These are phyloP conservation scores for Sciurus carolinensis DNA, from an alignment of 2,797 vertebrate genomes.

Conservation along the genomic window DNA sequence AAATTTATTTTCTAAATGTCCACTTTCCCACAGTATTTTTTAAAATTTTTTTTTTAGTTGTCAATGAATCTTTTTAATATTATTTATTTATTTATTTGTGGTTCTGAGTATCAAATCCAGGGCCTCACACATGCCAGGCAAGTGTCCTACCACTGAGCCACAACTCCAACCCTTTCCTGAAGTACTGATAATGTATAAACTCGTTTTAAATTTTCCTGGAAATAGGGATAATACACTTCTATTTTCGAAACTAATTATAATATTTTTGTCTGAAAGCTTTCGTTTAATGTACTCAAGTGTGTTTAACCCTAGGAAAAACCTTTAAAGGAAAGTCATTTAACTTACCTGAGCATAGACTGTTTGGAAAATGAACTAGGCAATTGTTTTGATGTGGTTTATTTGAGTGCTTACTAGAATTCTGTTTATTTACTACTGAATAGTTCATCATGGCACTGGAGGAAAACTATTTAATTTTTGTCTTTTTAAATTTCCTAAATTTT, in stretches of 20 bases:
- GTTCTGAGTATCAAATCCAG: too few species aligned
- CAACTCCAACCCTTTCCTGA: background rate
- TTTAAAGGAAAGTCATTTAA: background rate
- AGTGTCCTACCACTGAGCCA: too few species aligned
- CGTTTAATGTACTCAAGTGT: background rate
- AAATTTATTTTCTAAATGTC: background rate
- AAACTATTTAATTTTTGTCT: slow-evolving; percentile 22
- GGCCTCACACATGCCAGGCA: too few species aligned
- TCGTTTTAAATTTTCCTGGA: background rate
- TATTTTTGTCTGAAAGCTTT: slow-evolving; percentile 12
- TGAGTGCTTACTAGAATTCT: background rate
- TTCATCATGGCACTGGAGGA: background rate
- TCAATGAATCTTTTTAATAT: too few species aligned
- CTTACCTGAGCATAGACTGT: background rate
- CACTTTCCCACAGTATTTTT: too few species aligned
- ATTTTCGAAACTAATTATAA: slow-evolving; percentile 1
- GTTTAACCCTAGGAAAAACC: background rate
- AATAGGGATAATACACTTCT: background rate
- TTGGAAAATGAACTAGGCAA: background rate
- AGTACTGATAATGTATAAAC: background rate
- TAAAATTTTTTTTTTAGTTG: too few species aligned
- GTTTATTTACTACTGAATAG: background rate
- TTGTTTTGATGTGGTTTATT: slow-evolving; percentile 27
- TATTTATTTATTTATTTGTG: too few species aligned
- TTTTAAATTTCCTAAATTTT: slow-evolving; percentile 6